Evolutionary conservation across 2,797 vertebrate species (phyloP).

Genomic region (Oryzias sinensis): DNA sequence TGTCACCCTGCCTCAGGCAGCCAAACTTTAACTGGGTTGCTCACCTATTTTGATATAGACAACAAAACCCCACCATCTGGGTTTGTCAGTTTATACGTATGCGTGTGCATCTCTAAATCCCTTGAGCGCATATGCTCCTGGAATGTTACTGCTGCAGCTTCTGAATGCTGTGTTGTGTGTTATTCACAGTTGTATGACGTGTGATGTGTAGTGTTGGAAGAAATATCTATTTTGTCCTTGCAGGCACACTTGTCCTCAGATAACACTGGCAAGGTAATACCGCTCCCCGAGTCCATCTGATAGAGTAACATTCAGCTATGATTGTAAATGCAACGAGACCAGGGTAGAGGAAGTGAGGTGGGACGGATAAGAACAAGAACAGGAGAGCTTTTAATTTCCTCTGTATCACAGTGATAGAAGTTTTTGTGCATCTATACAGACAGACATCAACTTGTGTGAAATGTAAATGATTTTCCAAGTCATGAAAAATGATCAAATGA

Average conservation of each 20-base stretch:
- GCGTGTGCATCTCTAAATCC: conserved; percentile 13
- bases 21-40: conserved; percentile 39
- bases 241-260: conserved; percentile 44
- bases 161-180: conserved; percentile 1
- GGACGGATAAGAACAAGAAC: conserved; percentile 11
- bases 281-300: conserved; percentile 21
- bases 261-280: conserved; percentile 48
- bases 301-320: conserved; percentile 37
- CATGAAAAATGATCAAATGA: conserved; percentile 1
- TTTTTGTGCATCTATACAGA: conserved; percentile 25
- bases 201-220: conserved; percentile 20
- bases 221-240: conserved; percentile 22
- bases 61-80: conserved; percentile 34
- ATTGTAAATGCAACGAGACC: conserved; percentile 11
- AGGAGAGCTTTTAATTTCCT: conserved; percentile 51
- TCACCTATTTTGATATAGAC: conserved; percentile 57
- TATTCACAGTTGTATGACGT: conserved; percentile 1
- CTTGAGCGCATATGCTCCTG: conserved; percentile 15
- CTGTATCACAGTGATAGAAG: conserved; percentile 21
- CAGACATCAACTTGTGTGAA: conserved; percentile 16
- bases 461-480: conserved; percentile 10
- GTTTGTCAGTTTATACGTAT: conserved; percentile 15
- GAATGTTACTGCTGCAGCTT: conserved; percentile 21
- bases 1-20: conserved; percentile 37
- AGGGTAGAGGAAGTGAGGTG: conserved; percentile 3